These are phyloP conservation scores for Pangasius larnaudii DNA, from an alignment of 2,797 vertebrate species.

Conservation along the genomic window DNA sequence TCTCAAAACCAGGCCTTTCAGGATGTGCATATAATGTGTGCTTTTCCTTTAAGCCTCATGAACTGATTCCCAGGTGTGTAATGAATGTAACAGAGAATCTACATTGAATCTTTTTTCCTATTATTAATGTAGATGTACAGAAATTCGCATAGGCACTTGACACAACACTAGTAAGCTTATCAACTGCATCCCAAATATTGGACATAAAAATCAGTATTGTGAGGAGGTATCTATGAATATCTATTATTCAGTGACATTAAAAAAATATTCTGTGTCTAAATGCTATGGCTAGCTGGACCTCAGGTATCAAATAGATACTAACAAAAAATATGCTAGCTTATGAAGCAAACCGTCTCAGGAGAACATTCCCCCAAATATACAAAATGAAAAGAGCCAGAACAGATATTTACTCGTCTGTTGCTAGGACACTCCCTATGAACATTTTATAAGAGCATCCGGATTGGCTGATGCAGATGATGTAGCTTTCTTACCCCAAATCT, in stretches of 20 bases:
- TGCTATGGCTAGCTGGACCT: background rate
- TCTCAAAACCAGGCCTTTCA: conserved; percentile 10
- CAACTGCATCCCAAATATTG: background rate
- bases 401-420: conserved; percentile 83
- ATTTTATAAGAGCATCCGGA: conserved; percentile 73
- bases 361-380: conserved; percentile 40
- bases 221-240: no score
- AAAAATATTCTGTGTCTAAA: background rate
- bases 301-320: background rate
- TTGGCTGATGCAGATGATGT: conserved; percentile 83
- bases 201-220: background rate
- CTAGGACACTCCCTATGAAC: conserved; percentile 87
- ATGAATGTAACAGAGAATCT: background rate
- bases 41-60: conserved; percentile 4
- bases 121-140: background rate
- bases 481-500: conserved; percentile 82
- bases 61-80: conserved; percentile 27
- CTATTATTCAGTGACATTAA: background rate
- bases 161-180: background rate
- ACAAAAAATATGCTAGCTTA: background rate
- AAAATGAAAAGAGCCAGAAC: conserved; percentile 68
- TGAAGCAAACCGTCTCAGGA: conserved; percentile 19
- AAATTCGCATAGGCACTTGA: background rate
- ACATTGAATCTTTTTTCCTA: background rate
- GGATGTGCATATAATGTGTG: conserved; percentile 47